A percentile compares a stretch with the other conserved stretches of the same genome.
Evolutionary conservation across 2,113 vertebrate species (phyloP).

Genomic region (Synchiropus splendidus): DNA sequence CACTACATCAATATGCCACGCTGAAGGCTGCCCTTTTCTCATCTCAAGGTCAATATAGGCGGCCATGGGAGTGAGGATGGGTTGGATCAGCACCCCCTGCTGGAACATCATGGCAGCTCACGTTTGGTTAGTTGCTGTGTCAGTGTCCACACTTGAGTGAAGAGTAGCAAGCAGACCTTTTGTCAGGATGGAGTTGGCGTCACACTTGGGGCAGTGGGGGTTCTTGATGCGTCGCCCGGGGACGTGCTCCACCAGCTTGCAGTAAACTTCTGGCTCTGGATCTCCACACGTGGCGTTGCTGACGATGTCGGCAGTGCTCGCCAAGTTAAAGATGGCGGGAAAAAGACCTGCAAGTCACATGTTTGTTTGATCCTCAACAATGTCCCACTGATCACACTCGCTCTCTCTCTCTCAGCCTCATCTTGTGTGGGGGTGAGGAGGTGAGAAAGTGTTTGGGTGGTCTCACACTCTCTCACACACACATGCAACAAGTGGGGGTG

Average conservation of each 20-base stretch:
- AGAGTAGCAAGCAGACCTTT: slow-evolving; percentile 64
- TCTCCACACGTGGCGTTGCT: slow-evolving; percentile 92
- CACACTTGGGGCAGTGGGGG: slow-evolving; percentile 81
- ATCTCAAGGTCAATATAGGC: too few relatives aligned
- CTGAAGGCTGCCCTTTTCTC: too few relatives aligned
- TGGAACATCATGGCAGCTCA: too few relatives aligned
- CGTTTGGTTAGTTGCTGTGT: slow-evolving; percentile 6
- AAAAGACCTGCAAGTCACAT: slow-evolving; percentile 74
- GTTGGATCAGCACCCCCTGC: background rate
- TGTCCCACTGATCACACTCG: too few relatives aligned
- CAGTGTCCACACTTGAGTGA: too few relatives aligned
- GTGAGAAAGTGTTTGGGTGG: background rate
- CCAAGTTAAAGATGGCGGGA: slow-evolving; percentile 90
- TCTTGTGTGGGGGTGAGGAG: background rate
- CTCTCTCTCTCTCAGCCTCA: background rate
- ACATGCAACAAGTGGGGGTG: too few relatives aligned
- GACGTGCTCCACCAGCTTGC: slow-evolving; percentile 93
- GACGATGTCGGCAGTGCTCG: slow-evolving; percentile 80
- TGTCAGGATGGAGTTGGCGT: slow-evolving; percentile 69
- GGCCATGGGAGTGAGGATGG: too few relatives aligned
- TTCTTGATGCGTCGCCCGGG: slow-evolving; percentile 78
- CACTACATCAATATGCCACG: too few relatives aligned
- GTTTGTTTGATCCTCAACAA: background rate
- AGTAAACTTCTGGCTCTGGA: slow-evolving; percentile 81
- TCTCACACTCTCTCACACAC: too few relatives aligned